A percentile compares a stretch with the other conserved stretches of the same genome.
phyloP scores from a whole-genome alignment of 2,797 vertebrate genomes.

The Danio aesculapii region DNA sequence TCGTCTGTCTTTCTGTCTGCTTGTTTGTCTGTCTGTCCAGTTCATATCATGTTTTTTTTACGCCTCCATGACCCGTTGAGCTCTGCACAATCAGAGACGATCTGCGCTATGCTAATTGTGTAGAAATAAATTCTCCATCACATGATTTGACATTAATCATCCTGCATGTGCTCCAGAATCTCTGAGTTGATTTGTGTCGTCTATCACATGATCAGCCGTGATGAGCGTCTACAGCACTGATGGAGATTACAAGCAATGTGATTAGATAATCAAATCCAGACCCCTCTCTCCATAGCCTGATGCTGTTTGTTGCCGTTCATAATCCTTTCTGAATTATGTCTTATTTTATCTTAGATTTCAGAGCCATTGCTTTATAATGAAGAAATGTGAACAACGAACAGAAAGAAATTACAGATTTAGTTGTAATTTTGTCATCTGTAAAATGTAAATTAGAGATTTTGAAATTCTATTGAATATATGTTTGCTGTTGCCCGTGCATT shows the following conservation, averaged over 20 bases:
- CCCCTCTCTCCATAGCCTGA: slow-evolving; percentile 64
- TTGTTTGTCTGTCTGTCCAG: background rate
- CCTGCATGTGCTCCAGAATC: slow-evolving; percentile 73
- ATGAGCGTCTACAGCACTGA: slow-evolving; percentile 75
- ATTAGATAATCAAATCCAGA: slow-evolving; percentile 86
- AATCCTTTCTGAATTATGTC: slow-evolving; percentile 79
- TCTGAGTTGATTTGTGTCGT: slow-evolving; percentile 77
- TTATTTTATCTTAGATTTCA: slow-evolving; percentile 62
- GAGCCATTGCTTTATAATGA: background rate
- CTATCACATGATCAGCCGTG: slow-evolving; percentile 77
- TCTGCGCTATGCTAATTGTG: slow-evolving; percentile 69
- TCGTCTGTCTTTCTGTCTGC: too few species aligned
- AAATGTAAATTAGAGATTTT: background rate
- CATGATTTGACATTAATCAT: slow-evolving; percentile 78
- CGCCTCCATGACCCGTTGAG: slow-evolving; percentile 17
- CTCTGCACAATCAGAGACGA: slow-evolving; percentile 64
- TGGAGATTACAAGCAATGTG: slow-evolving; percentile 82
- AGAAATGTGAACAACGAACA: background rate
- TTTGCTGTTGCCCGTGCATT: too few species aligned
- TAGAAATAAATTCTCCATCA: slow-evolving; percentile 68
- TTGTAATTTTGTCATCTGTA: background rate
- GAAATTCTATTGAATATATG: background rate
- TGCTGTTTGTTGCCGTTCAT: slow-evolving; percentile 77
- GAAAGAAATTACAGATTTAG: background rate
- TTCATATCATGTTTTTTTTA: slow-evolving; percentile 21